Conservation (phyloP, 2,888 invertebrate species). For the Rapana venosa region DNA sequence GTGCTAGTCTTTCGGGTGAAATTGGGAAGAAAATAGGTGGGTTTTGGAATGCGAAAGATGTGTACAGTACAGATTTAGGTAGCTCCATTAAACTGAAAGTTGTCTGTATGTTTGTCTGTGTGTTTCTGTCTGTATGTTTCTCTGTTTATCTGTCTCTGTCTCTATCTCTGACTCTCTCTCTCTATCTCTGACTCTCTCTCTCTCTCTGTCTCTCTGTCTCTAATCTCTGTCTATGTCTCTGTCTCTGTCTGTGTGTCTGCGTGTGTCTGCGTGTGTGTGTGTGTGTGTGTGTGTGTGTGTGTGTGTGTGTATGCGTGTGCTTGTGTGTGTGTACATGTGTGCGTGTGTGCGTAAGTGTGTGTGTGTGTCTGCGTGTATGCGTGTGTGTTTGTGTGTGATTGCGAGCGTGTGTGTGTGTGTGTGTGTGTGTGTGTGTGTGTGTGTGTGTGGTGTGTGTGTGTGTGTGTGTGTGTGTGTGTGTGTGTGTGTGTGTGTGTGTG, state of each 20-base stretch:
- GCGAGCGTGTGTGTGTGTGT: too few species aligned
- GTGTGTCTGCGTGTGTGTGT: not conserved
- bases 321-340: not conserved
- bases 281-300: not conserved
- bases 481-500: too few species aligned
- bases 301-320: not conserved
- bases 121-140: not conserved
- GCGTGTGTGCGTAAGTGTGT: not conserved
- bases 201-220: not conserved
- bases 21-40: too few species aligned
- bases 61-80: too few species aligned
- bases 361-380: not conserved
- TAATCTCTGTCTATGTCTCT: not conserved
- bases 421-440: too few species aligned
- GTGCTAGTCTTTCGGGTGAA: too few species aligned
- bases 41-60: too few species aligned
- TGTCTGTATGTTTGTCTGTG: not conserved
- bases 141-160: not conserved
- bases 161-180: not conserved
- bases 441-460: too few species aligned
- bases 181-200: not conserved
- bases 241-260: not conserved
- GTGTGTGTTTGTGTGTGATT: not conserved
- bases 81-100: too few species aligned
- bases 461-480: too few species aligned